Evolutionary conservation across 1,140 invertebrate species (phyloP).

Genomic region (Brachionus paranguensis): DNA sequence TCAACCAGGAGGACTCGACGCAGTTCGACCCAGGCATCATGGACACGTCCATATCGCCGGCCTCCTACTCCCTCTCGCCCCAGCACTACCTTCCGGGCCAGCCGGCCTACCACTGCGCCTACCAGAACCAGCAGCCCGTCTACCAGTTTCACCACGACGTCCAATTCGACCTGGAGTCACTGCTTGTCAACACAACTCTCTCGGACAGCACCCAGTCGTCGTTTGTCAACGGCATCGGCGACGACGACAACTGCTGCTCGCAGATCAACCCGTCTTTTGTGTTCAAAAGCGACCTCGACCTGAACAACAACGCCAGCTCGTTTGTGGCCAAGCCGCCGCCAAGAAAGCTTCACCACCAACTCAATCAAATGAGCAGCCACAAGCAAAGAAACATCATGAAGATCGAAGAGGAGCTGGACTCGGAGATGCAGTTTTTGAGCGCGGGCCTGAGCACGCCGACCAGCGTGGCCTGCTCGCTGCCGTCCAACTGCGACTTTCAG

Average conservation of each 20-base stretch:
- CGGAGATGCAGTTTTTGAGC: conserved; percentile 1
- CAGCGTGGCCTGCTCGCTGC: neutral
- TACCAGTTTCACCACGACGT: neutral
- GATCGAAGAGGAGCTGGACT: conserved; percentile 4
- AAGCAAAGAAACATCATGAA: conserved; percentile 28
- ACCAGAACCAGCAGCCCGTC: neutral
- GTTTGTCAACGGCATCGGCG: neutral
- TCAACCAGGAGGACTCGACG: neutral
- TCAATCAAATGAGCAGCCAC: neutral
- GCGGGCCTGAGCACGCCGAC: neutral
- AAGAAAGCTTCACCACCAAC: neutral
- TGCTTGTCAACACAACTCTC: neutral
- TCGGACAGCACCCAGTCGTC: neutral
- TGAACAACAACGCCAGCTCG: neutral
- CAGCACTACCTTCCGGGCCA: neutral
- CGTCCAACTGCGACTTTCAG: neutral
- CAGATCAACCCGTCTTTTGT: neutral
- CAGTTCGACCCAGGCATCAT: conserved; percentile 21
- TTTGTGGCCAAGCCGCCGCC: neutral
- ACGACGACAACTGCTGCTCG: neutral
- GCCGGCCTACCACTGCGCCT: neutral
- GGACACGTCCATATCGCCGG: neutral
- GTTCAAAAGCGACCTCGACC: neutral
- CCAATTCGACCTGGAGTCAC: conserved; percentile 17
- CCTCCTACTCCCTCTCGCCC: conserved; percentile 18